These are phyloP conservation scores for Ondatra zibethicus DNA, from an alignment of 2,113 vertebrate species.

Conservation along the genomic window DNA sequence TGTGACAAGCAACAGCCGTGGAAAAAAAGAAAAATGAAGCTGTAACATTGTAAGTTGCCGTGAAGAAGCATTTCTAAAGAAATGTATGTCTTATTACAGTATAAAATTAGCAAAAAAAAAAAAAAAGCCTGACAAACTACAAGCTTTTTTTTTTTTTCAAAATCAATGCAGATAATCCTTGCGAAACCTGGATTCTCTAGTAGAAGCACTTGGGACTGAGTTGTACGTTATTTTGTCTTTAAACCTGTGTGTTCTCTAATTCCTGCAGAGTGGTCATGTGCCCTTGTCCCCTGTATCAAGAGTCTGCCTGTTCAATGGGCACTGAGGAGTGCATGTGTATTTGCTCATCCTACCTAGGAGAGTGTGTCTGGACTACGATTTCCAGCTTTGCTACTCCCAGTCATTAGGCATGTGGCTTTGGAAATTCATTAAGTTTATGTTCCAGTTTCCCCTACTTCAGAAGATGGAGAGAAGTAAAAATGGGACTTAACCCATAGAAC, in stretches of 20 bases:
- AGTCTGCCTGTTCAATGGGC: background rate
- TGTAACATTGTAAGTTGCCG: background rate
- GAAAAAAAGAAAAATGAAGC: background rate
- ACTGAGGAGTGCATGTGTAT: fast-evolving
- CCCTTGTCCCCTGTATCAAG: background rate
- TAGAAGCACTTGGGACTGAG: background rate
- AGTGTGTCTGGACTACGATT: background rate
- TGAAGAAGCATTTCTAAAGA: background rate
- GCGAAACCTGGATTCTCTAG: background rate
- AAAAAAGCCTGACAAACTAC: background rate
- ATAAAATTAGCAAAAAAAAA: background rate
- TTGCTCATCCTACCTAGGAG: fast-evolving
- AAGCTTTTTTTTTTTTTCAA: background rate
- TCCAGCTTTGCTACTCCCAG: background rate
- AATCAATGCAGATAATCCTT: background rate
- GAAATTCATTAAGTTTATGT: background rate
- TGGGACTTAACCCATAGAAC: background rate
- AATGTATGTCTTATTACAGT: background rate
- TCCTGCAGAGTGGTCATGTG: background rate
- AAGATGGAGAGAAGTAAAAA: background rate
- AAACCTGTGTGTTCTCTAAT: background rate
- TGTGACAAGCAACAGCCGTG: background rate
- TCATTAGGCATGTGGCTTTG: background rate
- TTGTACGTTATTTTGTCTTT: background rate
- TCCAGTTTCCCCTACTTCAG: background rate